These are phyloP conservation scores for Psophia crepitans DNA, from an alignment of 2,113 vertebrate species.

Conservation along the genomic window DNA sequence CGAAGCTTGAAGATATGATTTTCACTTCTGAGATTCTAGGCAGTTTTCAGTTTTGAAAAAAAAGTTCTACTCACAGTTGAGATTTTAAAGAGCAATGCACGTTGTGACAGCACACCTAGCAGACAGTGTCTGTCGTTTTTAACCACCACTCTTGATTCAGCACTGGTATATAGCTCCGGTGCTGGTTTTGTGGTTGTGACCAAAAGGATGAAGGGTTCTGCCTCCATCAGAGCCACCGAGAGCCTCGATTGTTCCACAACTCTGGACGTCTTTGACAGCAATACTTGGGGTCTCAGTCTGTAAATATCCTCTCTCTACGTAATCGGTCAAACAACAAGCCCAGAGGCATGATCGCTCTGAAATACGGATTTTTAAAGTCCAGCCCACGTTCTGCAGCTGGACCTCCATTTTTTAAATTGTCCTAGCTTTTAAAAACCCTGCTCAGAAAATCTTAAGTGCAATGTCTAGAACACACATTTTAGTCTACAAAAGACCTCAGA, in stretches of 20 bases:
- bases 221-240: neutral
- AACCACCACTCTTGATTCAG: neutral
- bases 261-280: accelerated
- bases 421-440: neutral
- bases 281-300: neutral
- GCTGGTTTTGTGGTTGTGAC: neutral
- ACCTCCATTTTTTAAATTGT: neutral
- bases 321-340: neutral
- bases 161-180: neutral
- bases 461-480: neutral
- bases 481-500: neutral
- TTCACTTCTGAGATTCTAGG: conserved; percentile 31
- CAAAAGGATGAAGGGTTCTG: neutral
- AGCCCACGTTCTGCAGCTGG: neutral
- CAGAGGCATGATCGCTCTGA: neutral
- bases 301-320: neutral
- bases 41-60: neutral
- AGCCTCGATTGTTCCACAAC: neutral
- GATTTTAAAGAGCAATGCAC: neutral
- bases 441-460: neutral
- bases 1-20: conserved; percentile 54
- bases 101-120: neutral
- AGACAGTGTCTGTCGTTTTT: neutral
- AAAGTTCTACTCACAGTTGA: neutral
- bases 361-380: neutral